These are phyloP conservation scores for Drosophila kanekoi DNA, from an alignment of 2,888 invertebrate genomes.

Conservation along the genomic window DNA sequence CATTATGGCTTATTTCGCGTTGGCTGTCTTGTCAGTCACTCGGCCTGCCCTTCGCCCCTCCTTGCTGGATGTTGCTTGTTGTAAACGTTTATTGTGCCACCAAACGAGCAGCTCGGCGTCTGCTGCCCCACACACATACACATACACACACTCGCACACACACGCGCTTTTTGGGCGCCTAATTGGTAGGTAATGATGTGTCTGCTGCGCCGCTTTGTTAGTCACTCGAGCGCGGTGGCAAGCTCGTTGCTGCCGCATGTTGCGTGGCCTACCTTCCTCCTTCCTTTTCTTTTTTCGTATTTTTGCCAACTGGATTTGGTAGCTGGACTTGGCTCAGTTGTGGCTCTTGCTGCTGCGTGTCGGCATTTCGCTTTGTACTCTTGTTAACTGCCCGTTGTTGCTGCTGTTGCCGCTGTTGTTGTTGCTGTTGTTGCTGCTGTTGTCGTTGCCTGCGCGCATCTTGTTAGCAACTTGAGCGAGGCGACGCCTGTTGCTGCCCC, in stretches of 20 bases:
- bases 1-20: slow-evolving; percentile 76
- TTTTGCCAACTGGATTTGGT: slow-evolving; percentile 26
- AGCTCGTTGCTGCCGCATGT: slow-evolving; percentile 37
- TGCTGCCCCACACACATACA: slow-evolving; percentile 2
- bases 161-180: slow-evolving; percentile 64
- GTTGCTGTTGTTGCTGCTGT: slow-evolving; percentile 25
- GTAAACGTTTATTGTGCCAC: slow-evolving; percentile 80
- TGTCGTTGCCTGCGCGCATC: slow-evolving; percentile 70
- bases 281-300: slow-evolving; percentile 13
- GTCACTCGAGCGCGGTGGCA: slow-evolving; percentile 52
- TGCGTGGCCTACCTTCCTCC: slow-evolving; percentile 56
- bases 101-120: slow-evolving; percentile 58
- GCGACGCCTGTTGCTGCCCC: slow-evolving; percentile 34
- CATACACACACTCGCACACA: slow-evolving; percentile 17
- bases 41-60: not conserved
- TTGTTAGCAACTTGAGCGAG: slow-evolving; percentile 67
- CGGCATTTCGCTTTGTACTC: slow-evolving; percentile 71
- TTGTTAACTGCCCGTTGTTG: slow-evolving; percentile 58
- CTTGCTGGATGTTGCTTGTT: slow-evolving; percentile 30
- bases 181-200: slow-evolving; percentile 81
- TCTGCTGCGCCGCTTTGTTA: slow-evolving; percentile 79
- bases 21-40: slow-evolving; percentile 59
- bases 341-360: slow-evolving; percentile 51
- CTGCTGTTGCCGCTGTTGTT: slow-evolving; percentile 28
- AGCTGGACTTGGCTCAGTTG: slow-evolving; percentile 12